A percentile compares a stretch with the other conserved stretches of the same genome.
Evolutionary conservation across 2,113 vertebrate genomes (phyloP).

Genomic region (Alethe diademata): DNA sequence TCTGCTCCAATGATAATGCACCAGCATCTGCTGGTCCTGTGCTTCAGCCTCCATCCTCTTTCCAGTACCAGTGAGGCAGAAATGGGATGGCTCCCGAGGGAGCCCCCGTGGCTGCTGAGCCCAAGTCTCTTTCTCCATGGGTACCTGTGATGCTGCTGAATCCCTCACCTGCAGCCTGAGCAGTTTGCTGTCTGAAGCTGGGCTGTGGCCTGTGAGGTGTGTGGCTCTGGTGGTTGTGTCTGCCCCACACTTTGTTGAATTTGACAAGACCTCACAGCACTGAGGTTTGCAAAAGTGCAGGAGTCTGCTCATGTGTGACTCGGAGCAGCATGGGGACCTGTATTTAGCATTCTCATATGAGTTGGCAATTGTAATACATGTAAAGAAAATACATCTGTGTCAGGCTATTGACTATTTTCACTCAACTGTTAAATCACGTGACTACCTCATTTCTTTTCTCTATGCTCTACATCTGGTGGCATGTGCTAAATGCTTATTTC

Average conservation of each 20-base stretch:
- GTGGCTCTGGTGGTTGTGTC: not conserved
- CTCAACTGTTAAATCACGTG: not conserved
- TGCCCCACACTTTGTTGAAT: not conserved
- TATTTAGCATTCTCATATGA: not conserved
- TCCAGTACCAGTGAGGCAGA: not conserved
- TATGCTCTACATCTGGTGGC: not conserved
- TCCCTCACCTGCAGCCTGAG: not conserved
- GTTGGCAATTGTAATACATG: not conserved
- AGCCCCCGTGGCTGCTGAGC: not conserved
- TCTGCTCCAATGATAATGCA: fast-evolving
- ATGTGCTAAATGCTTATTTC: not conserved
- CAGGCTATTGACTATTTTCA: not conserved
- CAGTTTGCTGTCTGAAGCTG: not conserved
- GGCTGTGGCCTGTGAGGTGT: fast-evolving
- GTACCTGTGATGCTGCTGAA: fast-evolving
- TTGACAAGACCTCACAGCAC: not conserved
- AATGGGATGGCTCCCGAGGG: not conserved
- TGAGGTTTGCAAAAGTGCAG: not conserved
- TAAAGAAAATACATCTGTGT: not conserved
- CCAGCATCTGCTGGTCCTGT: not conserved
- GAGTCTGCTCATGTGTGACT: not conserved
- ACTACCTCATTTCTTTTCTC: not conserved
- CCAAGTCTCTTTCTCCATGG: not conserved
- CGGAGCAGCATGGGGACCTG: fast-evolving
- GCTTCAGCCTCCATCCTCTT: not conserved